Evolutionary conservation across 2,797 vertebrate species (phyloP), one percentile per base, ranked within the genome.

Genomic region (Mareca strepera): DNA sequence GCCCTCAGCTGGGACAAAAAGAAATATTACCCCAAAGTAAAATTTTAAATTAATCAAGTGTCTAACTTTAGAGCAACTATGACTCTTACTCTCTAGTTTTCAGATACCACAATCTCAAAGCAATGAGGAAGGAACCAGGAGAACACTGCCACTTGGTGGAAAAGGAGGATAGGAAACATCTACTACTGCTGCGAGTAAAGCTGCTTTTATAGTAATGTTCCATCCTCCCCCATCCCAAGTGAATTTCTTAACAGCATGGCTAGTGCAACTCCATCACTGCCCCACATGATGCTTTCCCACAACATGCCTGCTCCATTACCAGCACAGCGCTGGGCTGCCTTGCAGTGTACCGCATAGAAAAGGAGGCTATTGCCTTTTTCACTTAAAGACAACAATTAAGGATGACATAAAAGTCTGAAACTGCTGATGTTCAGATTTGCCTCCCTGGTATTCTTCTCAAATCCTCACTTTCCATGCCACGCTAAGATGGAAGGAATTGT

Each of bases 81-180:
- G 83, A 28, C n/a, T 80, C 60, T 41, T 43, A 25, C 26, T 52
- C 29, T 25, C 12, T 14, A 21, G 46, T 13, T 82, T n/a, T 50
- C 44, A 70, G 3, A 52, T 28, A 48, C 7, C 72, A 74, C 39
- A 31, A 86, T 66, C 82, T 70, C 50, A 59, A 35, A 70, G 31
- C 53, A 64, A 13, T 0, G 11, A 63, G 66, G 82, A 83, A 63
- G 66, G 82, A 83, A 69, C 1, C 5, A 88, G 86, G 70, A 86
- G 90, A 90, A 96, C 81, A 97, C 86, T 94, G 97, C 97, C 98
- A 94, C 88, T 97, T 83, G 70, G 92, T 97, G 97, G 97, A 88
- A 53, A 60, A 86, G 31, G 1, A 9, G 21, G 46, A 85, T 7
- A 96, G 43, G 48, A 92, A 88, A 92, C 41, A 75, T 55, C 33